phyloP scores from a whole-genome alignment of 2,888 invertebrate species.

The Diplazon laetatorius region DNA sequence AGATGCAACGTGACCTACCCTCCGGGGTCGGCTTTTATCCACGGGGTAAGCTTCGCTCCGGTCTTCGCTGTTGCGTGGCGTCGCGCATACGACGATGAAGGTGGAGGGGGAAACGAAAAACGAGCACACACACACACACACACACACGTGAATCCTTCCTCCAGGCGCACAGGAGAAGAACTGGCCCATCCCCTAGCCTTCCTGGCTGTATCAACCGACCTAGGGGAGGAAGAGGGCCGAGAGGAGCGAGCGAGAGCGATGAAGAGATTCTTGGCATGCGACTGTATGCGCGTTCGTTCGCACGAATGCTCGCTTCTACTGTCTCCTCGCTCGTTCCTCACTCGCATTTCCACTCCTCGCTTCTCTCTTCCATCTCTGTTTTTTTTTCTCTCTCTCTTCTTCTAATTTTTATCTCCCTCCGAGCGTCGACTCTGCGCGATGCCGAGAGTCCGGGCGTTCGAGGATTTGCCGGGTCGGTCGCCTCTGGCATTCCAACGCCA shows the following conservation, averaged over 20 bases:
- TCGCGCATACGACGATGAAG: conserved; percentile 5
- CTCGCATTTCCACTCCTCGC: conserved; percentile 46
- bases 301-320: conserved; percentile 64
- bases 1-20: conserved; percentile 63
- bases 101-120: background rate
- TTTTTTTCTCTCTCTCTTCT: conserved; percentile 36
- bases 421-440: conserved; percentile 46
- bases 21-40: conserved; percentile 49
- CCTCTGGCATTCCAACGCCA: conserved; percentile 48
- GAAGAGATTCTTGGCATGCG: conserved; percentile 58
- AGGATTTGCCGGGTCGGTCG: conserved; percentile 56
- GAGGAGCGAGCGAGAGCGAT: background rate
- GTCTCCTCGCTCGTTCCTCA: conserved; percentile 58
- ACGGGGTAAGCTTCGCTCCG: conserved; percentile 46
- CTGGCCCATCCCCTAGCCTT: conserved; percentile 25
- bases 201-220: conserved; percentile 31
- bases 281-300: conserved; percentile 58
- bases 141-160: no score
- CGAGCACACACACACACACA: conserved; percentile 8
- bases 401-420: conserved; percentile 33
- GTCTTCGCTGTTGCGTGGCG: conserved; percentile 41
- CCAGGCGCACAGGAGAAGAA: conserved; percentile 46
- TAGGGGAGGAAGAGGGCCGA: background rate
- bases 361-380: conserved; percentile 39
- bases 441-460: conserved; percentile 43